Evolutionary conservation across 92 coral and sea anemone genomes (phyloP), one percentile per base, ranked within the genome.

Genomic region (Bergia puertoricense): DNA sequence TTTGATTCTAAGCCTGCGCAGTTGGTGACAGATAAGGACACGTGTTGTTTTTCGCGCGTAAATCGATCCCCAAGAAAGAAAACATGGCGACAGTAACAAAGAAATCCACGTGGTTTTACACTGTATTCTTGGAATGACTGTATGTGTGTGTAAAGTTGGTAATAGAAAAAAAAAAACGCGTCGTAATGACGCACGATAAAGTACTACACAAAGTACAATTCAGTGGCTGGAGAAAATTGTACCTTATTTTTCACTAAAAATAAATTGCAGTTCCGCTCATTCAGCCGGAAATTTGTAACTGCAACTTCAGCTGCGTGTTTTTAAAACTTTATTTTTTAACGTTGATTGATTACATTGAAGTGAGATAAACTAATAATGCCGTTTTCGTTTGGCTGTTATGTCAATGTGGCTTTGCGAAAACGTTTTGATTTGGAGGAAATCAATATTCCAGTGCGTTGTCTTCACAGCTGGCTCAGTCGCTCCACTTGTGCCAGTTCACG

Each of bases 1-100:
- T 20, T 74, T 36, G 10, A 23, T 7, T 30, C 65, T 5, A 79
- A 88, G 89, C 95, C 77, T 92, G 95, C 98, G 94, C 88, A 88
- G 69, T 86, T 54, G 42, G 45, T 76, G 43, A 18, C 36, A 46
- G n/a, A 44, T 39, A 69, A 36, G 59, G 79, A 68, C 87, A 84
- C 87, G 87, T 84, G 87, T 82, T 69, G 87, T 44, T 71, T 80
- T 84, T 84, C 79, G 78, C 87, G 87, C 87, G 87, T 84, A 84
- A 84, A 84, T 84, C 87, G 18, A 22, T 42, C 78, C 48, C 39
- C 62, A 41, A 45, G 67, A 30, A 71, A 45, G 78, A 71, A 71
- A 83, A 84, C 87, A 84, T 45, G 79, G 87, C 66, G 65, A 84
- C 62, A 71, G 40, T 7, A 37, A 71, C 87, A 84, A 84, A 84